These are phyloP conservation scores for Sarotherodon lohbergeri DNA, from an alignment of 2,113 vertebrate genomes.

Conservation along the genomic window DNA sequence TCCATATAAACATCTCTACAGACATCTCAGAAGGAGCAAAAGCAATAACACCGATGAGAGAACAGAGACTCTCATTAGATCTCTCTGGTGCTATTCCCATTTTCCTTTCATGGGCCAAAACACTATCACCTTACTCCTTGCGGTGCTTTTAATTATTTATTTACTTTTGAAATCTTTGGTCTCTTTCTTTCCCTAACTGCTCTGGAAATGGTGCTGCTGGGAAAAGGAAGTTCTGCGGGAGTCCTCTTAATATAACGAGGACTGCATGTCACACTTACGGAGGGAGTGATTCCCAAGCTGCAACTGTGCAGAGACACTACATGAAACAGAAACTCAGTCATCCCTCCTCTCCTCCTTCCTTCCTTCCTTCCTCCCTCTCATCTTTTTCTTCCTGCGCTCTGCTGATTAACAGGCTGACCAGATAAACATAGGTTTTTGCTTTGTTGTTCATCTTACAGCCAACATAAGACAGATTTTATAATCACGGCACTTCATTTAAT, in stretches of 20 bases:
- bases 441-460: neutral
- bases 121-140: neutral
- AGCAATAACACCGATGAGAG: neutral
- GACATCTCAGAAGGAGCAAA: neutral
- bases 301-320: neutral
- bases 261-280: constrained; percentile 20
- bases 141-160: neutral
- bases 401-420: neutral
- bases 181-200: neutral
- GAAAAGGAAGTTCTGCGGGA: neutral
- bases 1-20: neutral
- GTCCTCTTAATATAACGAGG: constrained; percentile 41
- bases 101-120: neutral
- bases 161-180: neutral
- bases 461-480: constrained; percentile 22
- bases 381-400: neutral
- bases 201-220: neutral
- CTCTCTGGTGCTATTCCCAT: neutral
- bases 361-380: neutral
- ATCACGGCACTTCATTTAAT: constrained; percentile 7
- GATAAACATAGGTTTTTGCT: neutral
- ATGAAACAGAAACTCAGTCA: constrained; percentile 10
- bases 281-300: constrained; percentile 14
- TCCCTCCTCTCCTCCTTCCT: neutral
- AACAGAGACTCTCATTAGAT: neutral